Conservation (phyloP, 2,113 vertebrate species). For the Coreoperca whiteheadi region DNA sequence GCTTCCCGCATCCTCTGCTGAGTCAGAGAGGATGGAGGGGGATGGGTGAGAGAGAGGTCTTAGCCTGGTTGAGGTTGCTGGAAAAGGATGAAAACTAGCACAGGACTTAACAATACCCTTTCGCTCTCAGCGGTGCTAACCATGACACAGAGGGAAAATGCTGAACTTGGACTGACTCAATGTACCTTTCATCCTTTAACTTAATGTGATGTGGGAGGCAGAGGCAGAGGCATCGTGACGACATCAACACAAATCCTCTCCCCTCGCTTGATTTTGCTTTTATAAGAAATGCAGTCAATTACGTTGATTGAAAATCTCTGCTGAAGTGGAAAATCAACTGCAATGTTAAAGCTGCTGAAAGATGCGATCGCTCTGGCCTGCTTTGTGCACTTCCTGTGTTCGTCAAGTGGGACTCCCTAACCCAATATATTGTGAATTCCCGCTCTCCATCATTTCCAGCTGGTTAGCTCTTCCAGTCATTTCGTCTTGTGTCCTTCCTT, state of each 20-base stretch:
- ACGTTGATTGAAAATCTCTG: conserved; percentile 60
- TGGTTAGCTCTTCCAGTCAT: conserved; percentile 61
- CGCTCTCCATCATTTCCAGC: conserved; percentile 68
- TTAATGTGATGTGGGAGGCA: conserved; percentile 36
- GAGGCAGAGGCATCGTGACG: conserved; percentile 7
- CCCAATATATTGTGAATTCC: conserved; percentile 31
- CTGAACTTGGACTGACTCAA: conserved; percentile 27
- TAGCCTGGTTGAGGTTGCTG: conserved; percentile 20
- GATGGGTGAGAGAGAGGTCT: background rate
- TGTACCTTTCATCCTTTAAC: conserved; percentile 32
- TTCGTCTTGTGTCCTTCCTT: conserved; percentile 66
- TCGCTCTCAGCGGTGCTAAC: background rate
- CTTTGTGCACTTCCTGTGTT: conserved; percentile 29
- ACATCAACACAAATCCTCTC: conserved; percentile 43
- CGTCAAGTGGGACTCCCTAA: conserved; percentile 22
- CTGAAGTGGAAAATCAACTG: conserved; percentile 50
- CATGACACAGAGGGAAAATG: conserved; percentile 21
- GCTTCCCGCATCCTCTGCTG: conserved; percentile 43
- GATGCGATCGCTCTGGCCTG: background rate
- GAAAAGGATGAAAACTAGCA: conserved; percentile 4
- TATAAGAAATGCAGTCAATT: conserved; percentile 21
- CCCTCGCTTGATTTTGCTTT: conserved; percentile 5
- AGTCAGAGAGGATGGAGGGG: conserved; percentile 22
- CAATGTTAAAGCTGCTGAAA: conserved; percentile 30
- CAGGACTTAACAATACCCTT: conserved; percentile 16